Percentiles rank a stretch among this genome's conserved stretches.
Evolutionary conservation across 1,140 invertebrate genomes (phyloP).

Genomic region (Leptinotarsa undecemlineata): DNA sequence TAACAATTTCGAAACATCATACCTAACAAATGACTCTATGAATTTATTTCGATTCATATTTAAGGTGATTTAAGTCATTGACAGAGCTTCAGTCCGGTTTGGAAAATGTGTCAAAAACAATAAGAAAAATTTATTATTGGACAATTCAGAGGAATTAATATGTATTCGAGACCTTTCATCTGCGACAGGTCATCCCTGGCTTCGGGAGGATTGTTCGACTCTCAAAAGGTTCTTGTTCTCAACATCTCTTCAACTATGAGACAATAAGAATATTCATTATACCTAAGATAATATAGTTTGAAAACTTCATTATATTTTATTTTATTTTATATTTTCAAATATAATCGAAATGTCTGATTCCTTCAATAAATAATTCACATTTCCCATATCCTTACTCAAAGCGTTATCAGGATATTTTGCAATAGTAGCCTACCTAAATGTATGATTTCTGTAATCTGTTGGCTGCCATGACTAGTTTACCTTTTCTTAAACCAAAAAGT

Average conservation of each 20-base stretch:
- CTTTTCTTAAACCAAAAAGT: neutral
- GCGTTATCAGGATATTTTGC: neutral
- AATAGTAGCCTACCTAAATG: no score
- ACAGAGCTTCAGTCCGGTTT: neutral
- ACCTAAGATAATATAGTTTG: no score
- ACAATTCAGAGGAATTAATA: neutral
- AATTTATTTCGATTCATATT: neutral
- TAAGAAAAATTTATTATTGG: neutral
- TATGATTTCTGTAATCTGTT: neutral
- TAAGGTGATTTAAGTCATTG: neutral
- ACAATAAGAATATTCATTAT: no score
- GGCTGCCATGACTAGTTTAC: neutral
- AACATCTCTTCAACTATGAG: no score
- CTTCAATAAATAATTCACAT: conserved; percentile 20
- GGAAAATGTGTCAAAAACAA: neutral
- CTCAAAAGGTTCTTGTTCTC: neutral
- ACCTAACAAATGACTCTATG: neutral
- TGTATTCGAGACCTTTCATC: neutral
- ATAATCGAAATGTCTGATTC: conserved; percentile 10
- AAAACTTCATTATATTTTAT: no score
- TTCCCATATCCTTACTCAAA: conserved; percentile 16
- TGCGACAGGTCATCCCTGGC: neutral
- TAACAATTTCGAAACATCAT: neutral
- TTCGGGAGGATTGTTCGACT: neutral
- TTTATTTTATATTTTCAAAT: neutral